A percentile compares a stretch with the other conserved stretches of the same genome.
Evolutionary conservation across 2,888 invertebrate species (phyloP).

Genomic region (Flexamia atlantica): DNA sequence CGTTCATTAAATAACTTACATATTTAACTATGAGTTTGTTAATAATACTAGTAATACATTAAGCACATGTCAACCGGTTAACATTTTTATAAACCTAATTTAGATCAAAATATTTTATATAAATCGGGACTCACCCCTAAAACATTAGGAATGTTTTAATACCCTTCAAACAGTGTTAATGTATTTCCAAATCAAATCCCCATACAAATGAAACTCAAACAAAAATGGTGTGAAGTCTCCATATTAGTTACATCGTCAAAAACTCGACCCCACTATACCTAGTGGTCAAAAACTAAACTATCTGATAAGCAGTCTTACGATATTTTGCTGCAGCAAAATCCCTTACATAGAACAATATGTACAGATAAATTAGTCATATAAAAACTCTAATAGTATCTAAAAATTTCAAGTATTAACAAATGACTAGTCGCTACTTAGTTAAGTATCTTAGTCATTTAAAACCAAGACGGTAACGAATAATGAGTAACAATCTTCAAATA

Average conservation of each 20-base stretch:
- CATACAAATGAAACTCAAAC: not conserved
- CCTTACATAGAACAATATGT: slow-evolving; percentile 28
- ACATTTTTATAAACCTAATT: not conserved
- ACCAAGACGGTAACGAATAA: not conserved
- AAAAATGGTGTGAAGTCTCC: not conserved
- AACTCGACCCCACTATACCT: not conserved
- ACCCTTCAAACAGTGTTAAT: not conserved
- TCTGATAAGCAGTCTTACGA: slow-evolving; percentile 46
- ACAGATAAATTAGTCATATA: slow-evolving; percentile 51
- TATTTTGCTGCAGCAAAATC: slow-evolving; percentile 51
- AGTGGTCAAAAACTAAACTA: slow-evolving; percentile 21
- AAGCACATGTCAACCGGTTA: not conserved
- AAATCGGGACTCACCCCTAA: not conserved
- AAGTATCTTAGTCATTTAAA: slow-evolving; percentile 15
- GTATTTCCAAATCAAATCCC: not conserved
- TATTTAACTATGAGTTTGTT: not conserved
- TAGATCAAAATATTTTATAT: not conserved
- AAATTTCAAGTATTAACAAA: slow-evolving; percentile 18
- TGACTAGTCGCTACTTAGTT: not conserved
- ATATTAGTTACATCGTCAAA: not conserved
- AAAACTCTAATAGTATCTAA: slow-evolving; percentile 43
- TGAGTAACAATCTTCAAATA: not conserved
- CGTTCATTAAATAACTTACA: not conserved
- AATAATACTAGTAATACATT: not conserved
- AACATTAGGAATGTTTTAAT: slow-evolving; percentile 16